Evolutionary conservation across 1,140 invertebrate genomes (phyloP).

Genomic region (Neuroterus valhalla): DNA sequence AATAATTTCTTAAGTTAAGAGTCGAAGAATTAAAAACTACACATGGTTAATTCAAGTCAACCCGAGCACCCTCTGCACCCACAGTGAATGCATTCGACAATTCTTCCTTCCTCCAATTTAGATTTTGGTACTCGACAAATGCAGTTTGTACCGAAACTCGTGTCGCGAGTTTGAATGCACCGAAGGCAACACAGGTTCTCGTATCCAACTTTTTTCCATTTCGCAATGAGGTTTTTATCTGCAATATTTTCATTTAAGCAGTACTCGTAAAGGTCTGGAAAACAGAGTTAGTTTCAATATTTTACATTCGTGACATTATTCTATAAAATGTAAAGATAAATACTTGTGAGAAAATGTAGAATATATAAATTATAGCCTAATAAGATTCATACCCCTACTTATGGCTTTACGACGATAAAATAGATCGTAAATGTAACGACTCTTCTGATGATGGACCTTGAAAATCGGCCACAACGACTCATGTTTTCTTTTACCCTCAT

Average conservation of each 20-base stretch:
- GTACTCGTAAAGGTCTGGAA: slow-evolving; percentile 96
- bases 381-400: slow-evolving; percentile 81
- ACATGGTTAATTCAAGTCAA: slow-evolving; percentile 59
- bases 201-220: slow-evolving; percentile 99
- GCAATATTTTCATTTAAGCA: slow-evolving; percentile 98
- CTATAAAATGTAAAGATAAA: neutral
- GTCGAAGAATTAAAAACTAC: too few relatives aligned
- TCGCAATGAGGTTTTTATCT: slow-evolving; percentile 97
- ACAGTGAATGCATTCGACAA: slow-evolving; percentile 98
- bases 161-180: slow-evolving; percentile 98
- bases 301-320: neutral
- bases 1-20: too few relatives aligned
- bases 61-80: slow-evolving; percentile 97
- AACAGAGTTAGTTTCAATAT: slow-evolving; percentile 29
- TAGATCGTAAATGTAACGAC: slow-evolving; percentile 97
- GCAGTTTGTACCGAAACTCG: slow-evolving; percentile 99
- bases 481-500: slow-evolving; percentile 99
- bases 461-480: slow-evolving; percentile 99
- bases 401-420: slow-evolving; percentile 98
- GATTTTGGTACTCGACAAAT: slow-evolving; percentile 99
- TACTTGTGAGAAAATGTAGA: neutral
- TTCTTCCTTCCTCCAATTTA: slow-evolving; percentile 97
- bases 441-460: slow-evolving; percentile 99
- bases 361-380: neutral
- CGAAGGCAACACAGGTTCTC: slow-evolving; percentile 99